These are phyloP conservation scores for Callipepla squamata DNA, from an alignment of 2,113 vertebrate species.

Conservation along the genomic window DNA sequence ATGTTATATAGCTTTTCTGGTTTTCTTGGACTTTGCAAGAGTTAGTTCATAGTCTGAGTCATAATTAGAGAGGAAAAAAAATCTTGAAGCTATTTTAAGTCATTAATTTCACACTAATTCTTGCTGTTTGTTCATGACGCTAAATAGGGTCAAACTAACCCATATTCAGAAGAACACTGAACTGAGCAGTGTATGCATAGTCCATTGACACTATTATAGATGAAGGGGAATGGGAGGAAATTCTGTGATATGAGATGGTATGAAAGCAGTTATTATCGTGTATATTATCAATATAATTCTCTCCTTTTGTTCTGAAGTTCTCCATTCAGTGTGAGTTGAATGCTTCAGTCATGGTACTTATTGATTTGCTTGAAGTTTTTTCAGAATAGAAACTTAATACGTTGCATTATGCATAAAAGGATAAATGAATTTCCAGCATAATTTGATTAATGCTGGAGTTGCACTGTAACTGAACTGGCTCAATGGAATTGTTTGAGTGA, in stretches of 20 bases:
- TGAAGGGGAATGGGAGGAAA: neutral
- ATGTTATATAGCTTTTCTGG: neutral
- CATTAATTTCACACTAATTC: neutral
- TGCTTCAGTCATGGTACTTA: neutral
- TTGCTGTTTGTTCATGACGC: neutral
- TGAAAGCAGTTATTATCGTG: neutral
- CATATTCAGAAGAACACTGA: neutral
- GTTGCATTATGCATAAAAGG: neutral
- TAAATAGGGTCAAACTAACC: neutral
- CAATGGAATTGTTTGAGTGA: neutral
- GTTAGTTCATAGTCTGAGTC: neutral
- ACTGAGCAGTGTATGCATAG: neutral
- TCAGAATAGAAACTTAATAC: neutral
- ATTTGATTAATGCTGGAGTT: conserved; percentile 33
- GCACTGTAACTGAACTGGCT: neutral
- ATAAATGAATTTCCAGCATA: conserved; percentile 3
- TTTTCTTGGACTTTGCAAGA: neutral
- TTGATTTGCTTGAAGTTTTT: neutral
- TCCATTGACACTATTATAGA: neutral
- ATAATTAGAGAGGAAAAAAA: neutral
- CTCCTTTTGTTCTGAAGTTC: neutral
- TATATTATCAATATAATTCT: neutral
- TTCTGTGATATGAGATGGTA: neutral
- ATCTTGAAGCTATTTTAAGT: neutral
- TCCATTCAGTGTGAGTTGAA: neutral